phyloP scores from a whole-genome alignment of 2,888 invertebrate species.

The Drosophila mimetica region DNA sequence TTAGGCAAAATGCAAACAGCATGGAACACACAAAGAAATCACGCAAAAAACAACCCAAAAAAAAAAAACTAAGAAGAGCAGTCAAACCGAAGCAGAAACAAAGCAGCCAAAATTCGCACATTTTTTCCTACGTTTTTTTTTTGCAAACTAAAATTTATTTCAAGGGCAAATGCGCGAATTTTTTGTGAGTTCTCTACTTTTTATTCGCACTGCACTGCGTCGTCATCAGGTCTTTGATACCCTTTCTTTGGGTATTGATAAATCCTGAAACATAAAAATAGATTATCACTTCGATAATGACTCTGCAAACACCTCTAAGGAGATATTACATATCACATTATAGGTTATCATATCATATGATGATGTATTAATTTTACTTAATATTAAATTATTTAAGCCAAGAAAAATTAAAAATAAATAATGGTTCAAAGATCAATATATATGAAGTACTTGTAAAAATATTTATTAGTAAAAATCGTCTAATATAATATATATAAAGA shows the following conservation, averaged over 20 bases:
- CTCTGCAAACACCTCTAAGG: too few species aligned
- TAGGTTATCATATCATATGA: too few species aligned
- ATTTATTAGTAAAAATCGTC: too few species aligned
- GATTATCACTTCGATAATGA: too few species aligned
- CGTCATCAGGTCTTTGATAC: conserved; percentile 57
- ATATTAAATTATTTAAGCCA: too few species aligned
- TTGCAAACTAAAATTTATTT: conserved; percentile 74
- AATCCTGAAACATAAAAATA: too few species aligned
- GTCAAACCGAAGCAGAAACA: conserved; percentile 36
- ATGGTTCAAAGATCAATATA: too few species aligned
- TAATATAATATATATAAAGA: too few species aligned
- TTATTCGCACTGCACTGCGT: conserved; percentile 58
- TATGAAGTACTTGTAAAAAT: too few species aligned
- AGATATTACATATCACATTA: too few species aligned
- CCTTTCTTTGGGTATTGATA: conserved; percentile 13
- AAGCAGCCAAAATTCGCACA: conserved; percentile 42
- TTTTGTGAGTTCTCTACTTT: conserved; percentile 35
- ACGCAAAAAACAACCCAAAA: conserved; percentile 13
- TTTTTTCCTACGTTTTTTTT: conserved; percentile 45
- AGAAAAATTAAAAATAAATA: not conserved
- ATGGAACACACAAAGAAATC: conserved; percentile 32
- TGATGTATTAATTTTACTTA: too few species aligned
- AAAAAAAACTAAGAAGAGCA: conserved; percentile 28
- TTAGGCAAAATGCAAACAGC: conserved; percentile 75
- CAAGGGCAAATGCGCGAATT: conserved; percentile 73